Evolutionary conservation across 1,140 invertebrate genomes (phyloP).

Genomic region (Tetramorium parvispinum): DNA sequence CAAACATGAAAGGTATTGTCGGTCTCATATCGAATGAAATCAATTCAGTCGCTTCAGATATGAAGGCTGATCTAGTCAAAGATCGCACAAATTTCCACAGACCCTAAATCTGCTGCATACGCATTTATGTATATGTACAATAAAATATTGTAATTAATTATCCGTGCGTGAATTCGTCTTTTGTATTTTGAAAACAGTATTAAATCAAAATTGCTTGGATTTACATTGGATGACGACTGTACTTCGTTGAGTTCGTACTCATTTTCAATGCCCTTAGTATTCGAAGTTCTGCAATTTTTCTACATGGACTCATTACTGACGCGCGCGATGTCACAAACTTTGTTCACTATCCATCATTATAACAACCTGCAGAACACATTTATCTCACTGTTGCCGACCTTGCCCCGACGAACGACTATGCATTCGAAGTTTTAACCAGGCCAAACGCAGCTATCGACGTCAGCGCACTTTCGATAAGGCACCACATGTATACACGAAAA

Average conservation of each 20-base stretch:
- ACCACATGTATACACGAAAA: constrained; percentile 21
- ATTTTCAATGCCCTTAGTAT: neutral
- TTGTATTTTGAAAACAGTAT: neutral
- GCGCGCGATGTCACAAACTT: neutral
- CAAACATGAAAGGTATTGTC: constrained; percentile 25
- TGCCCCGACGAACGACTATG: neutral
- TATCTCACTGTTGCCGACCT: constrained; percentile 46
- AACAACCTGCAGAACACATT: constrained; percentile 12
- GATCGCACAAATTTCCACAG: neutral
- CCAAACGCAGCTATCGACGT: constrained; percentile 5
- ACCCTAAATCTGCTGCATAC: neutral
- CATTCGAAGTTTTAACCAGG: constrained; percentile 60
- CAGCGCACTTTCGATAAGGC: constrained; percentile 18
- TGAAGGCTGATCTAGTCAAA: neutral
- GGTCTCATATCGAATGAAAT: neutral
- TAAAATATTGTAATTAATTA: constrained; percentile 17
- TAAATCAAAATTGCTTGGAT: neutral
- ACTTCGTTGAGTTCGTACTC: neutral
- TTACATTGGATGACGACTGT: neutral
- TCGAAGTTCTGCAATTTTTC: neutral
- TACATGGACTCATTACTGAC: neutral
- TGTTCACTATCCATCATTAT: neutral
- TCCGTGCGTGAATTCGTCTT: neutral
- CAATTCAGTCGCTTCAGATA: neutral
- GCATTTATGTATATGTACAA: neutral